A percentile compares a stretch with the other conserved stretches of the same genome.
Conservation (phyloP, 2,797 vertebrate genomes). For the Hozukius guyotensis region DNA sequence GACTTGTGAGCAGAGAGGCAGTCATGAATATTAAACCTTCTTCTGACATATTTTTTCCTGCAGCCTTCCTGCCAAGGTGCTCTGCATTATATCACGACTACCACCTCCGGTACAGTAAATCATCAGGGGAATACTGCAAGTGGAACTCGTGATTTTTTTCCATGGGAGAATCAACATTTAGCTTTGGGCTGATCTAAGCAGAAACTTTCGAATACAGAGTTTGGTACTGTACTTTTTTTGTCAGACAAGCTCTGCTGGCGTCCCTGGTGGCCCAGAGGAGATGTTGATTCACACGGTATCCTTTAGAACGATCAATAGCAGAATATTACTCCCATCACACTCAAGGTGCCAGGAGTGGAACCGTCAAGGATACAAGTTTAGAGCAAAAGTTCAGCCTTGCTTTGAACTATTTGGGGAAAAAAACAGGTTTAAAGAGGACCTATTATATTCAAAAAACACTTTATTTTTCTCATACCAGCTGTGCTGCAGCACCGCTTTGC, state of each 20-base stretch:
- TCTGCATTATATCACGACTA: slow-evolving; percentile 42
- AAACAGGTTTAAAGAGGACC: no score
- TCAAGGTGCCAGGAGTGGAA: background rate
- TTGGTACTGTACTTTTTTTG: slow-evolving; percentile 3
- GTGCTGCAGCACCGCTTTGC: no score
- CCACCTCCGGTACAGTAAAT: slow-evolving; percentile 21
- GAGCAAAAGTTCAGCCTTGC: background rate
- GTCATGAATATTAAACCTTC: slow-evolving; percentile 44
- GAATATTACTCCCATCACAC: slow-evolving; percentile 18
- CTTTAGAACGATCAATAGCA: slow-evolving; percentile 30
- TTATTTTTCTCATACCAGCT: no score
- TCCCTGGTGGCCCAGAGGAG: slow-evolving; percentile 1
- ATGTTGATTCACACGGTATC: slow-evolving; percentile 22
- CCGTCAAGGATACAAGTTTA: slow-evolving; percentile 1
- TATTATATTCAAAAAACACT: no score
- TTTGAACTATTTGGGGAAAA: background rate
- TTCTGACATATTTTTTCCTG: slow-evolving; percentile 30
- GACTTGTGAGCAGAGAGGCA: slow-evolving; percentile 19
- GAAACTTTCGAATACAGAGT: slow-evolving; percentile 17
- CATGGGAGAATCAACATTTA: slow-evolving; percentile 36
- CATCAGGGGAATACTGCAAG: slow-evolving; percentile 25
- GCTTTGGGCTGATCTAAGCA: slow-evolving; percentile 19
- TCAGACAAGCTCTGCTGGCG: background rate
- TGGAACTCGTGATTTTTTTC: slow-evolving; percentile 25
- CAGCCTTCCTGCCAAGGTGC: slow-evolving; percentile 32